Percentiles rank a stretch among this genome's conserved stretches.
Conservation (phyloP, 2,113 vertebrate species). For the Salvelinus namaycush region DNA sequence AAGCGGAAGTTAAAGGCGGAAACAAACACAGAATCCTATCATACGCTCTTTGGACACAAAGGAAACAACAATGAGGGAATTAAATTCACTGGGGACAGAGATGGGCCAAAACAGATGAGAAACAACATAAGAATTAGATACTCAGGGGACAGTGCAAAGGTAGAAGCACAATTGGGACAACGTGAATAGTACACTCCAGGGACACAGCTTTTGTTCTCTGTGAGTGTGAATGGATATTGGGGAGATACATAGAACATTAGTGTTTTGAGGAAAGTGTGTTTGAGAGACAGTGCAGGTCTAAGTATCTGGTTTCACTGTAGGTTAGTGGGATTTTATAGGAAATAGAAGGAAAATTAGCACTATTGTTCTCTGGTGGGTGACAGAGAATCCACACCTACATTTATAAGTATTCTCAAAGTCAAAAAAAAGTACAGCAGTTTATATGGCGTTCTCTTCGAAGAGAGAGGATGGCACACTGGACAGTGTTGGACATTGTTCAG, state of each 20-base stretch:
- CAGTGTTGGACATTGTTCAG: background rate
- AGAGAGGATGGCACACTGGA: constrained; percentile 7
- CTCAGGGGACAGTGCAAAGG: background rate
- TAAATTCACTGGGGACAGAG: constrained; percentile 35
- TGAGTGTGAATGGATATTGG: background rate
- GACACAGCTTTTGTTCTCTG: background rate
- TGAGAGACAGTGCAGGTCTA: background rate
- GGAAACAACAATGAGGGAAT: background rate
- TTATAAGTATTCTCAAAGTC: background rate
- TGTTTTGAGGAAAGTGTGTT: background rate
- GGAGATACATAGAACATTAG: background rate
- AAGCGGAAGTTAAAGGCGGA: no score
- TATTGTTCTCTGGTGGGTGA: no score
- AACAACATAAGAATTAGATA: background rate
- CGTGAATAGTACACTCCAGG: constrained; percentile 1
- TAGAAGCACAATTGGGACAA: constrained; percentile 4
- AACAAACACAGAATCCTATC: no score
- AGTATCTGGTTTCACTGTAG: background rate
- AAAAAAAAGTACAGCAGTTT: background rate
- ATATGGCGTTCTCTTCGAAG: background rate
- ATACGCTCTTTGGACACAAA: no score
- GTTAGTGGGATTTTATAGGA: background rate
- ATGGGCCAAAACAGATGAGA: background rate
- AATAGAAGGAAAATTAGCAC: background rate
- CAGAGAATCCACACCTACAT: no score